These are phyloP conservation scores for Lucilia cuprina DNA, from an alignment of 1,140 invertebrate species.

Conservation along the genomic window DNA sequence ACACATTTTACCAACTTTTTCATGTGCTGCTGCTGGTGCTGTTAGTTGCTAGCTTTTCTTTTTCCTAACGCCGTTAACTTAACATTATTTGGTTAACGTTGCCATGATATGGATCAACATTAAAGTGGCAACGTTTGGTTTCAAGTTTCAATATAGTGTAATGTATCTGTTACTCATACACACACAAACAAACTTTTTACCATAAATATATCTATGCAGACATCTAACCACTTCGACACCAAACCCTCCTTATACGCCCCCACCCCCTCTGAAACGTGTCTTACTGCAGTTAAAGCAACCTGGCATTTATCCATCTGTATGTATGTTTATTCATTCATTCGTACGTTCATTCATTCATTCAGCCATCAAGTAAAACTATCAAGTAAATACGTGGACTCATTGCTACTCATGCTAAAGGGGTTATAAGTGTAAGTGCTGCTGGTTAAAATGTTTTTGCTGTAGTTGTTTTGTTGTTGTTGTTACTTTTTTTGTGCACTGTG, in stretches of 20 bases:
- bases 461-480: background rate
- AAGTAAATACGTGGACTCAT: background rate
- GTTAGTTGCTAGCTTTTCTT: background rate
- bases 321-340: background rate
- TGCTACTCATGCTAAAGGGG: constrained; percentile 5
- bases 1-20: background rate
- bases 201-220: too few species aligned
- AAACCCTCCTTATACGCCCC: too few species aligned
- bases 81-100: background rate
- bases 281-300: background rate
- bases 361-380: background rate
- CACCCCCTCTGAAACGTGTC: too few species aligned
- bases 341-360: background rate
- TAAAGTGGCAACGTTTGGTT: background rate
- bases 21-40: background rate
- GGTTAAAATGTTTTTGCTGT: background rate
- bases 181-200: background rate
- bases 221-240: too few species aligned
- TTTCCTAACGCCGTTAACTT: background rate
- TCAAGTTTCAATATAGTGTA: background rate
- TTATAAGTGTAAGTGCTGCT: constrained; percentile 6
- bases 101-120: background rate
- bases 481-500: too few species aligned
- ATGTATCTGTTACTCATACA: background rate
- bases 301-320: background rate